Conservation (phyloP, 2,797 vertebrate genomes). For the Chloroceryle inda region DNA sequence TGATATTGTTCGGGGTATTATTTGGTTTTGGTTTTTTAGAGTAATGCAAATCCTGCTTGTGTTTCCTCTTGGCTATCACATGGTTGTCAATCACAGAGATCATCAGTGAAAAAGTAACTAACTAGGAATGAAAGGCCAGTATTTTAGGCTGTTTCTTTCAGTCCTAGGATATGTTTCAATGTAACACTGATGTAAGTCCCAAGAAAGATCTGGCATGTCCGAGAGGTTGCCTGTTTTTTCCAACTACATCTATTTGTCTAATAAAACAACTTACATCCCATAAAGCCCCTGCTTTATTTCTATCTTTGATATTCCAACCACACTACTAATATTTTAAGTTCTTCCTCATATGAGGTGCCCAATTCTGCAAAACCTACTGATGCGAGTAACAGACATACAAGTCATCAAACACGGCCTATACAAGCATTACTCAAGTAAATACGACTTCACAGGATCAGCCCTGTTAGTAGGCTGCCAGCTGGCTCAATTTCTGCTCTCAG, state of each 20-base stretch:
- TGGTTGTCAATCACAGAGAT: constrained; percentile 41
- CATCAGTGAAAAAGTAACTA: constrained; percentile 1
- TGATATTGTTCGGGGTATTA: too few species aligned
- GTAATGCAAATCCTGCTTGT: background rate
- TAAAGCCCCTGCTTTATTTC: background rate
- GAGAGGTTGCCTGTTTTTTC: background rate
- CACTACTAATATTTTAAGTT: background rate
- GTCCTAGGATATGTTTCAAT: background rate
- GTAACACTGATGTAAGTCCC: background rate
- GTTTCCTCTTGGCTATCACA: background rate
- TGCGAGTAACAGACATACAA: background rate
- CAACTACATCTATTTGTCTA: background rate
- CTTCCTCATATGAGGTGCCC: background rate
- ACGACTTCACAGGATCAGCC: background rate
- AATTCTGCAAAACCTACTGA: background rate
- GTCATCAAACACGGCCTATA: background rate
- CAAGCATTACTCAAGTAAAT: background rate
- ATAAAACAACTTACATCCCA: background rate
- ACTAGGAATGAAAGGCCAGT: constrained; percentile 37
- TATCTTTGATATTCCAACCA: background rate
- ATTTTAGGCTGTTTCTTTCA: background rate
- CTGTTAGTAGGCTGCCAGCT: background rate
- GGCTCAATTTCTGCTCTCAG: background rate
- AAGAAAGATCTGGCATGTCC: background rate
- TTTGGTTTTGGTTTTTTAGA: background rate